Evolutionary conservation across 2,888 invertebrate genomes (phyloP), one percentile per base, ranked within the genome.

Genomic region (Pollenia angustigena): DNA sequence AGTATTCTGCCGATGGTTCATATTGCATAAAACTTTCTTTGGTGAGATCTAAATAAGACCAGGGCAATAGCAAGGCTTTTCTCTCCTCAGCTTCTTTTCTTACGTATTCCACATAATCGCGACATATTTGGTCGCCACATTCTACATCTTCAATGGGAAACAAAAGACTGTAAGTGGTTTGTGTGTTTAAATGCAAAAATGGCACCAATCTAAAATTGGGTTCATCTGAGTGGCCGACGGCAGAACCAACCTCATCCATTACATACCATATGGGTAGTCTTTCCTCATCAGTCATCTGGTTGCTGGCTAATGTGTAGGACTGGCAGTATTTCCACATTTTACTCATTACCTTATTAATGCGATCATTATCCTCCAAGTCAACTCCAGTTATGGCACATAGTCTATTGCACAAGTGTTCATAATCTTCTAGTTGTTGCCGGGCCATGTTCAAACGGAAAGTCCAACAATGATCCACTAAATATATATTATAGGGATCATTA

Each of bases 201-300:
- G 98, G 98, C 8, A 97, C 96, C 69, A 96, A 93, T 89, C 97
- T 94, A 89, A 97, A 97, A 91, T 96, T 98, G 0, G 98, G 97
- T 0, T 94, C 94, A 88, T 97, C 95, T 4, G 96, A 96, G 92
- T 98, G 98, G 85, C 95, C 96, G 72, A 99, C 96, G 1, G 96
- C 96, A 14, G 96, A 96, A 18, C 98, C 98, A 88, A 99, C 95
- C 93, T 99, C 98, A 94, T 99, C 98, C 96, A 97, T 96, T n/a
- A 98, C 94, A 92, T 98, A 99, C 98, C 98, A 99, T 81, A 98
- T 94, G 0, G 97, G 96, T 87, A 96, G 94, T 88, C 95, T 94
- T 52, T 96, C 95, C 91, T 97, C 97, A 14, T 95, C 94, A 0
- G 95, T 93, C 75, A 94, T 91, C 10, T 94, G 94, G 40, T 93